Conservation (phyloP, 2,113 vertebrate species). For the Paedocypris sp. region DNA sequence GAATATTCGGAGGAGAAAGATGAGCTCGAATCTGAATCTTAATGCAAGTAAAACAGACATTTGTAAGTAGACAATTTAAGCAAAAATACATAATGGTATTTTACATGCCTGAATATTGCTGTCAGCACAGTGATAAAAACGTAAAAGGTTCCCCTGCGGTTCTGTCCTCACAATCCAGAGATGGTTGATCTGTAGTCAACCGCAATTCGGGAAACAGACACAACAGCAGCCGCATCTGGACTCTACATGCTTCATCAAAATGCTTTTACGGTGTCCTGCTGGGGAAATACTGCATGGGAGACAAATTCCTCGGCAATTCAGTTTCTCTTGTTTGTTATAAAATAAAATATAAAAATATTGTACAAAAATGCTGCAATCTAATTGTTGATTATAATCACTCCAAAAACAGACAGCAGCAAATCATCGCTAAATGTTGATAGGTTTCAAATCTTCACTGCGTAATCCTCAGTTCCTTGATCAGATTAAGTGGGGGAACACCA, state of each 20-base stretch:
- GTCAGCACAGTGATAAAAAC: conserved; percentile 30
- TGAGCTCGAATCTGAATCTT: background rate
- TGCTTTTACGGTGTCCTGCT: conserved; percentile 31
- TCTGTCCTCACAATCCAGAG: conserved; percentile 3
- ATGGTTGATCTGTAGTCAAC: background rate
- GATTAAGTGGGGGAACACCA: no score
- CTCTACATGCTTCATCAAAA: conserved; percentile 36
- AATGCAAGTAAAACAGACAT: background rate
- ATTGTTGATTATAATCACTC: no score
- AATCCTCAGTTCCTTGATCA: no score
- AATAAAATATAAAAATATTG: no score
- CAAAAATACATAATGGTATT: conserved; percentile 8
- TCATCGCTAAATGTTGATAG: no score
- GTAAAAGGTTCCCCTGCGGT: conserved; percentile 17
- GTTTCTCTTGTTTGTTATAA: no score
- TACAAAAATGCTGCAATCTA: no score
- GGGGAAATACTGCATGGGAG: conserved; percentile 27
- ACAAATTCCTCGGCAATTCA: no score
- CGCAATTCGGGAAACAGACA: background rate
- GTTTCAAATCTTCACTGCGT: no score
- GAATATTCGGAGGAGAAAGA: background rate
- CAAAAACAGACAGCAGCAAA: background rate
- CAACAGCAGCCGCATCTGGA: conserved; percentile 1
- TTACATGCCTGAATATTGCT: conserved; percentile 26
- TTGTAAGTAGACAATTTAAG: conserved; percentile 8